A percentile compares a stretch with the other conserved stretches of the same genome.
Conservation (phyloP, 2,888 invertebrate species). For the Geophilus truncorum region DNA sequence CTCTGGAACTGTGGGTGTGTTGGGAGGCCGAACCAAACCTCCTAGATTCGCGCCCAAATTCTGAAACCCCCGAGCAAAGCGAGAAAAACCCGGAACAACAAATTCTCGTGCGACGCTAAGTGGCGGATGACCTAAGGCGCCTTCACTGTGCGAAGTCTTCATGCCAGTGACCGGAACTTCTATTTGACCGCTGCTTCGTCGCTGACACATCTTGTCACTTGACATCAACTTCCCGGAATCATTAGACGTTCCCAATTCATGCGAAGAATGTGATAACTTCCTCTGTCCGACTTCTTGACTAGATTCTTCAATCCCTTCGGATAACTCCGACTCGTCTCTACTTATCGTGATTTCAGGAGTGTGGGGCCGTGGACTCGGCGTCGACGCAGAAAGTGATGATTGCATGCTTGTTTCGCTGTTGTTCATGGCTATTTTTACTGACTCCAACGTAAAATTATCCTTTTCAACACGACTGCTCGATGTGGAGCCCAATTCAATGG, state of each 20-base stretch:
- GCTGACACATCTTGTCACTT: background rate
- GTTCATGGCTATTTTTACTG: constrained; percentile 40
- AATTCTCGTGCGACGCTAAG: constrained; percentile 30
- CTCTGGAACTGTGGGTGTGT: background rate
- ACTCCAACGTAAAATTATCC: constrained; percentile 42
- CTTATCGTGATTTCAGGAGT: constrained; percentile 41
- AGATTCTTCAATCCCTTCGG: background rate
- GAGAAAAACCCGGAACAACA: constrained; percentile 60
- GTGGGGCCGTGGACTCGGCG: background rate
- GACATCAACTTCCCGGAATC: background rate
- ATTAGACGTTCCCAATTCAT: constrained; percentile 37
- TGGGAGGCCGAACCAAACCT: background rate
- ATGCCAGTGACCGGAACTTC: constrained; percentile 48
- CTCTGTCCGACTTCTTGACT: constrained; percentile 26
- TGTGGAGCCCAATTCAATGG: background rate
- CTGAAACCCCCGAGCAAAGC: constrained; percentile 80
- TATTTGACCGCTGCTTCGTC: background rate
- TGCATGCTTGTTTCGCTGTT: background rate
- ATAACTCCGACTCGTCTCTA: constrained; percentile 18
- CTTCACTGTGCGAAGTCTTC: constrained; percentile 72
- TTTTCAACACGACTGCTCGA: constrained; percentile 3
- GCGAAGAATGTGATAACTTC: constrained; percentile 42
- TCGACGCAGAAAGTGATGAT: background rate
- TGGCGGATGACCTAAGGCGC: constrained; percentile 57
- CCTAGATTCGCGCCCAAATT: constrained; percentile 63